Evolutionary conservation across 2,888 invertebrate species (phyloP).

Genomic region (Hartigia nigra): DNA sequence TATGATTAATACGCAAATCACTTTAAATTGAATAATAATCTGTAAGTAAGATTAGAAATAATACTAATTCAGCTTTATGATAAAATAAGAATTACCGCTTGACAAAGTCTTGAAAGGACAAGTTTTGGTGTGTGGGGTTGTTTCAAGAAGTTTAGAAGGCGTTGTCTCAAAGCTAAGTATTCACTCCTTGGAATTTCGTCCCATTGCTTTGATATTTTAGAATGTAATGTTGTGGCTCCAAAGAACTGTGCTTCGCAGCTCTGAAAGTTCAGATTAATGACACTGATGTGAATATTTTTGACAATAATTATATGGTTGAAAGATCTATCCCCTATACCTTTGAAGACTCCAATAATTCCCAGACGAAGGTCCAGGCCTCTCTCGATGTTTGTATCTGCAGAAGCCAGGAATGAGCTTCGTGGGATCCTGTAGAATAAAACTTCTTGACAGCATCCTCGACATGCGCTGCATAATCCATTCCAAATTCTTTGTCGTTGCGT

Average conservation of each 20-base stretch:
- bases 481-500: constrained; percentile 5
- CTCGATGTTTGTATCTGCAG: constrained; percentile 85
- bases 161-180: constrained; percentile 80
- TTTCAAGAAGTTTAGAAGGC: constrained; percentile 80
- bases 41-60: constrained; percentile 2
- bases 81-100: constrained; percentile 75
- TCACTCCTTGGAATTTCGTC: constrained; percentile 85
- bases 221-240: constrained; percentile 90
- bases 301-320: constrained; percentile 7
- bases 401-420: constrained; percentile 87
- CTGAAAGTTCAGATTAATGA: constrained; percentile 67
- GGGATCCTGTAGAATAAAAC: constrained; percentile 74
- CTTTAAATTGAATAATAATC: not conserved
- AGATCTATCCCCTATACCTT: constrained; percentile 71
- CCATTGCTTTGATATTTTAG: constrained; percentile 90
- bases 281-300: constrained; percentile 1
- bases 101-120: constrained; percentile 86
- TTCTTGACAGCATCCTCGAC: constrained; percentile 66
- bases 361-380: constrained; percentile 93
- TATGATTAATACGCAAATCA: constrained; percentile 22
- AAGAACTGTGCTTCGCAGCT: constrained; percentile 92
- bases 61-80: constrained; percentile 3
- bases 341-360: constrained; percentile 85
- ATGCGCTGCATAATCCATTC: constrained; percentile 60
- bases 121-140: constrained; percentile 87